phyloP scores from a whole-genome alignment of 1,140 invertebrate species.

The Formica exsecta region DNA sequence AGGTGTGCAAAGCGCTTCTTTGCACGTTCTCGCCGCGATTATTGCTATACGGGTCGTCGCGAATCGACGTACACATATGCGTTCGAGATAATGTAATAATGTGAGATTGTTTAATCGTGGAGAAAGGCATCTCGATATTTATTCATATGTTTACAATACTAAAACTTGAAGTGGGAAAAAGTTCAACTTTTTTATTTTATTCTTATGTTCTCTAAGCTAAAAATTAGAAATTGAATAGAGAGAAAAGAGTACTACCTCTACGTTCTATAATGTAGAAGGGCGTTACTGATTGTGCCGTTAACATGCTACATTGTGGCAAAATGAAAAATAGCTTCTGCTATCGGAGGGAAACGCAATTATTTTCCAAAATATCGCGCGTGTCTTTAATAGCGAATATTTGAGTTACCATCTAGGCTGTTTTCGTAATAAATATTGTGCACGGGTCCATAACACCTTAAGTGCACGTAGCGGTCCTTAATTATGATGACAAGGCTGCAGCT shows the following conservation, averaged over 20 bases:
- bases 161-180: not conserved
- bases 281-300: slow-evolving; percentile 3
- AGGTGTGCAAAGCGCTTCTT: not conserved
- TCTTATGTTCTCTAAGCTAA: not conserved
- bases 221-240: not conserved
- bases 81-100: slow-evolving; percentile 4
- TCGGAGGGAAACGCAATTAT: slow-evolving; percentile 16
- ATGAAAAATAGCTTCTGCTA: slow-evolving; percentile 49
- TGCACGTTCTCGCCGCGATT: not conserved
- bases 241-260: not conserved
- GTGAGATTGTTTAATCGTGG: not conserved
- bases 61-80: too few species aligned
- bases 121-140: not conserved
- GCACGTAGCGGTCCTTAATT: slow-evolving; percentile 48
- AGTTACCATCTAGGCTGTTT: slow-evolving; percentile 22
- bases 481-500: slow-evolving; percentile 53
- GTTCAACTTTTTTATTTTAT: not conserved
- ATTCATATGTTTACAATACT: not conserved
- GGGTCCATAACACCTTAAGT: slow-evolving; percentile 51
- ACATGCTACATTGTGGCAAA: slow-evolving; percentile 20
- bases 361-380: slow-evolving; percentile 23
- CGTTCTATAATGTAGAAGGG: not conserved
- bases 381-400: slow-evolving; percentile 41
- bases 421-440: slow-evolving; percentile 52
- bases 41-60: not conserved